These are phyloP conservation scores for Entomobrya multifasciata DNA, from an alignment of 2,888 invertebrate genomes.

Conservation along the genomic window DNA sequence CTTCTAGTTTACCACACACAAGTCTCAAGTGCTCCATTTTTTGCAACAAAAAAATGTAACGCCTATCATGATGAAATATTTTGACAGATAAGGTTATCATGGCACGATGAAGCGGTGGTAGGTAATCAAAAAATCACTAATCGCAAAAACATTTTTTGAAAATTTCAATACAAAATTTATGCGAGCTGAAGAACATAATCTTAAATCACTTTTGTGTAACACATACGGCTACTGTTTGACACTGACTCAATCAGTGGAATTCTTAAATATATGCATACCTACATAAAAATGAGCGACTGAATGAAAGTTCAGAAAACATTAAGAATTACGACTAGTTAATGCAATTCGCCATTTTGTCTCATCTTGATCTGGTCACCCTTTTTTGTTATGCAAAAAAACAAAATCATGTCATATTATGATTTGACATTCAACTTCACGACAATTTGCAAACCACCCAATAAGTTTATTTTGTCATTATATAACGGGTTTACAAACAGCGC, in stretches of 20 bases:
- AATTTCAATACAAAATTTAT: not conserved
- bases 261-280: not conserved
- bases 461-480: not conserved
- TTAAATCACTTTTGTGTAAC: not conserved
- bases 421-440: conserved; percentile 40
- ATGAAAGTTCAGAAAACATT: conserved; percentile 20
- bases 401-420: conserved; percentile 15
- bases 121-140: too few relatives aligned
- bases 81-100: conserved; percentile 47
- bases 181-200: not conserved
- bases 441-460: conserved; percentile 23
- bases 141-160: conserved; percentile 23
- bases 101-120: not conserved
- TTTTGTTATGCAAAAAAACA: not conserved
- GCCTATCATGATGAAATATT: conserved; percentile 30
- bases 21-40: conserved; percentile 54
- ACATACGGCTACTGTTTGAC: conserved; percentile 1
- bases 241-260: not conserved
- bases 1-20: too few relatives aligned
- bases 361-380: not conserved
- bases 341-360: conserved; percentile 6
- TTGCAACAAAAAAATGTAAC: conserved; percentile 32
- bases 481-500: not conserved
- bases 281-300: not conserved
- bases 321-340: conserved; percentile 13